These are phyloP conservation scores for Esox lucius DNA, from an alignment of 2,797 vertebrate species.

Conservation along the genomic window DNA sequence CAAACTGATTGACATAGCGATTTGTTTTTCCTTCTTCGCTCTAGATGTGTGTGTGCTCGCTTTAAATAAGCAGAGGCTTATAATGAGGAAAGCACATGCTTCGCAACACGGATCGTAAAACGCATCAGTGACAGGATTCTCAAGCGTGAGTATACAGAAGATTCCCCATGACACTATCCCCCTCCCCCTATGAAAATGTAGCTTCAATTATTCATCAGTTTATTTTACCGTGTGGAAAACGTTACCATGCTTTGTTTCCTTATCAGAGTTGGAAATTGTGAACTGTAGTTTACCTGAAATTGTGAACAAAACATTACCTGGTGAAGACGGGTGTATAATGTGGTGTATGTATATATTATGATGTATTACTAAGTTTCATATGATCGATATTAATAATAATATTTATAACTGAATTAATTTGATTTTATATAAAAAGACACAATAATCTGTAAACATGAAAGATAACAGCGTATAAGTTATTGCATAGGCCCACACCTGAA, in stretches of 20 bases:
- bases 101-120: slow-evolving; percentile 23
- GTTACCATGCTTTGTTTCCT: not conserved
- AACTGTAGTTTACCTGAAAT: not conserved
- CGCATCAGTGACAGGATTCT: slow-evolving; percentile 14
- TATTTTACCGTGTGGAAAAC: slow-evolving; percentile 23
- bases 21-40: not conserved
- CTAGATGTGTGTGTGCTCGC: not conserved
- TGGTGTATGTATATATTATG: too few relatives aligned
- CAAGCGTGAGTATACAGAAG: not conserved
- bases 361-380: too few relatives aligned
- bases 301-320: not conserved
- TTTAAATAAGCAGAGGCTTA: slow-evolving; percentile 39
- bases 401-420: too few relatives aligned
- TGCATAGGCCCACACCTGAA: too few relatives aligned
- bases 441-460: too few relatives aligned
- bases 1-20: not conserved
- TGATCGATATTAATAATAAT: too few relatives aligned
- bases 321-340: not conserved
- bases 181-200: not conserved
- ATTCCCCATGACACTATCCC: not conserved
- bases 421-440: too few relatives aligned
- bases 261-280: not conserved
- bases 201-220: slow-evolving; percentile 35
- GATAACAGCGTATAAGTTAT: too few relatives aligned
- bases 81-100: slow-evolving; percentile 43